A percentile compares a stretch with the other conserved stretches of the same genome.
These are phyloP conservation scores for Torymus auratus DNA, from an alignment of 2,888 invertebrate species.

Conservation along the genomic window DNA sequence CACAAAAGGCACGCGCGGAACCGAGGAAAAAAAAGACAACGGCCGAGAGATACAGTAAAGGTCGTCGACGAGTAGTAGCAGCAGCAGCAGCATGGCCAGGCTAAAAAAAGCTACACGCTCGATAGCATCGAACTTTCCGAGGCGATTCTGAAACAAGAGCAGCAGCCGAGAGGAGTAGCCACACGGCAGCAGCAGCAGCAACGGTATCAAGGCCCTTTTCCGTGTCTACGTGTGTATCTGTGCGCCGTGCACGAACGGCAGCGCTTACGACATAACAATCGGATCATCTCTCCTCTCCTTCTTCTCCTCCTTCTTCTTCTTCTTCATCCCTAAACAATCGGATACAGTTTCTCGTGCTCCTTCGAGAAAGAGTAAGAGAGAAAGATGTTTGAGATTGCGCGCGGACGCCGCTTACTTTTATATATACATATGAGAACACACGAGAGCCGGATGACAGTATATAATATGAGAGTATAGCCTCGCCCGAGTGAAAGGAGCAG, in stretches of 20 bases:
- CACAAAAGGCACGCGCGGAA: neutral
- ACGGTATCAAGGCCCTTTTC: conserved; percentile 51
- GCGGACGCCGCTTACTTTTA: conserved; percentile 32
- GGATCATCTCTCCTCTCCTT: conserved; percentile 29
- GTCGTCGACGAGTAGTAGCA: conserved; percentile 24
- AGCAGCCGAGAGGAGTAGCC: conserved; percentile 31
- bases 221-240: conserved; percentile 10
- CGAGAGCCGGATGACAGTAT: no score
- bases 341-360: conserved; percentile 45
- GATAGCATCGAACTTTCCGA: conserved; percentile 40
- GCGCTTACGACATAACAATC: conserved; percentile 40
- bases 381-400: conserved; percentile 16
- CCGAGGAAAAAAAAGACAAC: conserved; percentile 12
- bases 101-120: conserved; percentile 21
- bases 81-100: no score
- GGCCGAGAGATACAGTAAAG: conserved; percentile 39
- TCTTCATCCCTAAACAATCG: conserved; percentile 55
- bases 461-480: no score
- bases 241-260: conserved; percentile 6
- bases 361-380: neutral
- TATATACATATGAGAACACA: no score
- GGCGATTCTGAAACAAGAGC: conserved; percentile 36
- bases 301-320: no score
- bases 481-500: no score
- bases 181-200: neutral